phyloP scores from a whole-genome alignment of 1,140 invertebrate genomes.

The Heliconius hewitsoni region DNA sequence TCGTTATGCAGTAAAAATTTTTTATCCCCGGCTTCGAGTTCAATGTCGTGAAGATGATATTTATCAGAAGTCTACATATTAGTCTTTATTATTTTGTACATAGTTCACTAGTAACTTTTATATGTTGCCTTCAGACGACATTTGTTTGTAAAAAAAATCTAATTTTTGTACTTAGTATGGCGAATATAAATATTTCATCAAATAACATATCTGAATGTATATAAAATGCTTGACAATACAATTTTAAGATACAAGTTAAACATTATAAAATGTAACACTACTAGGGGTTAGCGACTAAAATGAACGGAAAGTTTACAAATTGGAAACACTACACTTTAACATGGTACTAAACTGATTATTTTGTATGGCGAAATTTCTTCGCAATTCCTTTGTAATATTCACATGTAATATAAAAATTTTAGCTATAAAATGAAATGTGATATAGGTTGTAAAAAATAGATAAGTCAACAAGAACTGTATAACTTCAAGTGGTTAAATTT shows the following conservation, averaged over 20 bases:
- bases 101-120: conserved; percentile 31
- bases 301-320: conserved; percentile 36
- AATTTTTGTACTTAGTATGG: conserved; percentile 1
- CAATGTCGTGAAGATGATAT: conserved; percentile 13
- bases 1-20: conserved; percentile 31
- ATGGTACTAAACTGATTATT: conserved; percentile 36
- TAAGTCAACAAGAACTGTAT: conserved; percentile 69
- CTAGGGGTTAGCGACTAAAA: conserved; percentile 35
- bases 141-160: not conserved
- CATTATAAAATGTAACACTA: conserved; percentile 40
- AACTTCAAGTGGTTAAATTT: conserved; percentile 44
- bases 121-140: conserved; percentile 19
- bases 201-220: conserved; percentile 79
- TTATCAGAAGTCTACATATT: conserved; percentile 5
- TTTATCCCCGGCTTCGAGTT: conserved; percentile 17
- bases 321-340: conserved; percentile 37
- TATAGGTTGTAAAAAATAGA: conserved; percentile 77
- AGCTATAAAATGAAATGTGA: conserved; percentile 78
- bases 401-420: conserved; percentile 39
- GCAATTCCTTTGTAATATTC: conserved; percentile 32
- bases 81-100: conserved; percentile 43
- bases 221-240: conserved; percentile 80
- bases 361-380: conserved; percentile 29
- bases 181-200: conserved; percentile 49
- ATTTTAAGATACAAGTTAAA: conserved; percentile 69